These are phyloP conservation scores for Stenolophus ochropezus DNA, from an alignment of 2,888 invertebrate species.

Conservation along the genomic window DNA sequence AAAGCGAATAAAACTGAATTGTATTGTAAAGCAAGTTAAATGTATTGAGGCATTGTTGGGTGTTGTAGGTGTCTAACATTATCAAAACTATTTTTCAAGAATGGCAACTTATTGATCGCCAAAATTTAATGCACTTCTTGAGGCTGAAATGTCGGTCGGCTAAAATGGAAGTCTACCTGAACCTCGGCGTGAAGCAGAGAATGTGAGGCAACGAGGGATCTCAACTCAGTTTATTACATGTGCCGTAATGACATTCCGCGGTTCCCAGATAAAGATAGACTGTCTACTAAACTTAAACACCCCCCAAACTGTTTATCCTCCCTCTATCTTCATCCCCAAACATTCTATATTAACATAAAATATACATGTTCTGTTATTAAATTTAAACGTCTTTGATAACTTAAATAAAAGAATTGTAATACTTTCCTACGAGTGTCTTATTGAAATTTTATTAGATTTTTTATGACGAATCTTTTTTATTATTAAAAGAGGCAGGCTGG, in stretches of 20 bases:
- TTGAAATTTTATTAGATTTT: background rate
- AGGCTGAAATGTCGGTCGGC: background rate
- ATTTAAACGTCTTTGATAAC: too few relatives aligned
- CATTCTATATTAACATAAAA: background rate
- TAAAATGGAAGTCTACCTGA: background rate
- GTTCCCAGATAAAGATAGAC: background rate
- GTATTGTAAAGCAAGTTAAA: too few relatives aligned
- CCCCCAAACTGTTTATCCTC: background rate
- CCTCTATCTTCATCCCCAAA: background rate
- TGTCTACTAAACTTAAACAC: background rate
- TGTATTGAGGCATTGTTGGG: too few relatives aligned
- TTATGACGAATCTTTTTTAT: background rate
- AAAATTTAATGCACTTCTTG: conserved; percentile 32
- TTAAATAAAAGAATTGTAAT: too few relatives aligned
- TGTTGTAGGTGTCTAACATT: background rate
- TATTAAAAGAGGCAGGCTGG: background rate
- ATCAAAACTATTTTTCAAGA: conserved; percentile 34
- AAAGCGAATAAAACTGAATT: too few relatives aligned
- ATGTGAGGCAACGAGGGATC: background rate
- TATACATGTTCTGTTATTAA: too few relatives aligned
- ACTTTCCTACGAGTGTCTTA: background rate
- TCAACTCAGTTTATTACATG: background rate
- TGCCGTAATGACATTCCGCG: conserved; percentile 7
- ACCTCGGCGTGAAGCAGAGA: background rate
- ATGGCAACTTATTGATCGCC: conserved; percentile 32